Percentiles rank a stretch among this genome's conserved stretches.
Evolutionary conservation across 2,113 vertebrate genomes (phyloP).

Genomic region (Australoheros scitulus): DNA sequence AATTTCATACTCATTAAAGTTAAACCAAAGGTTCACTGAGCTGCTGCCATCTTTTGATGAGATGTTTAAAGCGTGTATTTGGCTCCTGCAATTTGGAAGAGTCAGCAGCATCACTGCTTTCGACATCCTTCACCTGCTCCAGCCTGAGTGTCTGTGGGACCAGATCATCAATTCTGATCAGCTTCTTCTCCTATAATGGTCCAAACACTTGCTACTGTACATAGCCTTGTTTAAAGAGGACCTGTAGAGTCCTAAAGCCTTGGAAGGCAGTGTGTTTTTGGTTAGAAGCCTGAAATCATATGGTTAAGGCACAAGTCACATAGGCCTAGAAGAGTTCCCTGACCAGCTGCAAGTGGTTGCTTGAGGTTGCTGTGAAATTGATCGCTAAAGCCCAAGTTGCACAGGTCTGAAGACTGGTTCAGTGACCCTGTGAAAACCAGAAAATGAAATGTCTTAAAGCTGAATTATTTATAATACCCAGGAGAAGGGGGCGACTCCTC

Average conservation of each 20-base stretch:
- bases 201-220: background rate
- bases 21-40: slow-evolving; percentile 16
- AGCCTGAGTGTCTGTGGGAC: slow-evolving; percentile 3
- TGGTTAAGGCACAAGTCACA: background rate
- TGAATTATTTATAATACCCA: too few species aligned
- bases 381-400: background rate
- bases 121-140: background rate
- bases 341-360: background rate
- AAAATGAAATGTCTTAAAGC: background rate
- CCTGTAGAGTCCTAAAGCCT: background rate
- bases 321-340: background rate
- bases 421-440: background rate
- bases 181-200: background rate
- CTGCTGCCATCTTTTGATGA: slow-evolving; percentile 36
- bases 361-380: background rate
- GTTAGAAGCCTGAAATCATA: background rate
- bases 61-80: slow-evolving; percentile 31
- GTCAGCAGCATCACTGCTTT: slow-evolving; percentile 38
- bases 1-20: slow-evolving; percentile 36
- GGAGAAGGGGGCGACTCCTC: background rate
- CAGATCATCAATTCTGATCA: background rate
- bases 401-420: background rate
- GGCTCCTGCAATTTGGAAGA: background rate
- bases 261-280: background rate
- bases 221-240: background rate